Evolutionary conservation across 2,113 vertebrate genomes (phyloP).

Genomic region (Phyllostomus hastatus): DNA sequence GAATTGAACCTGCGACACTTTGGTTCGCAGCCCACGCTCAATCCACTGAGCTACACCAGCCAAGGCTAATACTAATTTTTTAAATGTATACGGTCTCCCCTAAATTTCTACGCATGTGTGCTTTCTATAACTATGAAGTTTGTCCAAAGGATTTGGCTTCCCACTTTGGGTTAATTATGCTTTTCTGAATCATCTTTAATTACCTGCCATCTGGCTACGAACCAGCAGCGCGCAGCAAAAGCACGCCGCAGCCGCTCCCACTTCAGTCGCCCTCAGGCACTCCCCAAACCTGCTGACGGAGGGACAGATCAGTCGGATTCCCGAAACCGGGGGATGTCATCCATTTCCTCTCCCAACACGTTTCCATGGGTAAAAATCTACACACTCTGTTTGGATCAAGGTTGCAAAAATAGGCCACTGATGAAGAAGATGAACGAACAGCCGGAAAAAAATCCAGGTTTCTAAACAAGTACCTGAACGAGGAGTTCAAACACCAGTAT

Average conservation of each 20-base stretch:
- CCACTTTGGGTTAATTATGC: not conserved
- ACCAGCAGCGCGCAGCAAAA: not conserved
- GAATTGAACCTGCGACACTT: too few relatives aligned
- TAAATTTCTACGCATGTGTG: not conserved
- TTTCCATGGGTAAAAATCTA: not conserved
- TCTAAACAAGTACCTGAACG: not conserved
- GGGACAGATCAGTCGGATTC: not conserved
- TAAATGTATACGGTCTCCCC: not conserved
- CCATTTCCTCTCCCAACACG: not conserved
- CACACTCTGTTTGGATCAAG: not conserved
- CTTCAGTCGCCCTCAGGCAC: not conserved
- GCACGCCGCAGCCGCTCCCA: not conserved
- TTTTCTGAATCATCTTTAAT: slow-evolving; percentile 10
- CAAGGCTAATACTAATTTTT: not conserved
- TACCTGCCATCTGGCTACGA: not conserved
- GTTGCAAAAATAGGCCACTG: not conserved
- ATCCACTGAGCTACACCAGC: too few relatives aligned
- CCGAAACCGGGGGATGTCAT: not conserved
- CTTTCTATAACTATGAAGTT: not conserved
- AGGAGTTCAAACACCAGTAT: not conserved
- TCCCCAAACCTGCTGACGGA: not conserved
- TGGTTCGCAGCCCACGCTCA: too few relatives aligned
- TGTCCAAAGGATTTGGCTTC: not conserved
- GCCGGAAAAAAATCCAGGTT: not conserved
- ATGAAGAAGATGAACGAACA: not conserved